Evolutionary conservation across 2,888 invertebrate species (phyloP).

Genomic region (Endotricha flammealis): DNA sequence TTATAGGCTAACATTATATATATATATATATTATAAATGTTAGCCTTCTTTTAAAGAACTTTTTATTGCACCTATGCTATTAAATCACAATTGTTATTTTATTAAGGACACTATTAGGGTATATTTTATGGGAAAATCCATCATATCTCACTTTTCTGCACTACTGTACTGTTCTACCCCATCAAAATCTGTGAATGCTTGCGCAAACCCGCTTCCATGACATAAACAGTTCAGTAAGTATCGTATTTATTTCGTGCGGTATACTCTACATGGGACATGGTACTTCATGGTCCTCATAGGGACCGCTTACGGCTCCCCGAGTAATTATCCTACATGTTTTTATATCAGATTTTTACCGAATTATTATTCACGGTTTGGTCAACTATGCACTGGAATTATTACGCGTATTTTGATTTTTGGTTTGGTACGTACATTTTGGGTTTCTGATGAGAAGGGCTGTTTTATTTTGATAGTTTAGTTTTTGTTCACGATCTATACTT

Average conservation of each 20-base stretch:
- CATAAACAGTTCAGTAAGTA: slow-evolving; percentile 70
- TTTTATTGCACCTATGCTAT: too few relatives aligned
- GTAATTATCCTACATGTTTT: slow-evolving; percentile 77
- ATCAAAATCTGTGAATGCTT: slow-evolving; percentile 78
- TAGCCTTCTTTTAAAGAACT: too few relatives aligned
- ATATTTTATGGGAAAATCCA: too few relatives aligned
- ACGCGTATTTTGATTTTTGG: slow-evolving; percentile 1
- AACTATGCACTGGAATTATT: slow-evolving; percentile 37
- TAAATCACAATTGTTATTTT: too few relatives aligned
- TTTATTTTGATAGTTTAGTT: too few relatives aligned
- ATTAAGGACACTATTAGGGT: too few relatives aligned
- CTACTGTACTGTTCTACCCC: slow-evolving; percentile 64
- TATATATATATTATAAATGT: too few relatives aligned
- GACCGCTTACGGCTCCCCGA: slow-evolving; percentile 60
- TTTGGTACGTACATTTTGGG: too few relatives aligned
- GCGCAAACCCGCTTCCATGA: slow-evolving; percentile 78
- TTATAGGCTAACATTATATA: too few relatives aligned
- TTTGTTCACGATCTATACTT: too few relatives aligned
- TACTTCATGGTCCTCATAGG: slow-evolving; percentile 64
- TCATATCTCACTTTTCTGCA: slow-evolving; percentile 23
- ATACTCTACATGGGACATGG: slow-evolving; percentile 30
- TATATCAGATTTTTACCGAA: slow-evolving; percentile 71
- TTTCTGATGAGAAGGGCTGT: slow-evolving; percentile 3
- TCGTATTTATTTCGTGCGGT: slow-evolving; percentile 44
- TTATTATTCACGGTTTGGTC: slow-evolving; percentile 71